A percentile compares a stretch with the other conserved stretches of the same genome.
phyloP scores from a whole-genome alignment of 2,888 invertebrate genomes.

The Luffia ferchaultella region DNA sequence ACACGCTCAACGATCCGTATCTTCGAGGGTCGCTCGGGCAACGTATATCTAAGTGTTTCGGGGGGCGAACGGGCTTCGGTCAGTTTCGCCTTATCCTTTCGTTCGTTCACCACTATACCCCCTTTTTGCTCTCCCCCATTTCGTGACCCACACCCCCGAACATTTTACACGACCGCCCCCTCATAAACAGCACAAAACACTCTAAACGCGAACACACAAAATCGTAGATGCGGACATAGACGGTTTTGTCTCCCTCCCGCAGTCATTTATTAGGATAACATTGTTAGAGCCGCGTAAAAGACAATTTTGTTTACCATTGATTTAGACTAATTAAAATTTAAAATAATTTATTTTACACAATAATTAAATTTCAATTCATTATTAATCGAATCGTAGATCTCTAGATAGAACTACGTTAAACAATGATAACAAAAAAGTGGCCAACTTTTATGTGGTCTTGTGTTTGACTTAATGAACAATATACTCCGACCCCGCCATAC shows the following conservation, averaged over 20 bases:
- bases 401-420: no score
- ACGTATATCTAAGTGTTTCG: conserved; percentile 55
- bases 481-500: no score
- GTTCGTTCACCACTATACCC: conserved; percentile 46
- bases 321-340: not conserved
- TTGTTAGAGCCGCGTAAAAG: conserved; percentile 23
- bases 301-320: conserved; percentile 37
- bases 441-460: no score
- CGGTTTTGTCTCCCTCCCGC: conserved; percentile 15
- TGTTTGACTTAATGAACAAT: no score
- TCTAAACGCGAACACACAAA: conserved; percentile 30
- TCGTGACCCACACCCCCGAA: conserved; percentile 27
- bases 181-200: conserved; percentile 59
- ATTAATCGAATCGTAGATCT: no score
- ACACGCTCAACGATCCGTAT: conserved; percentile 37
- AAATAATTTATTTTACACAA: no score
- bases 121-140: conserved; percentile 23
- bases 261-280: conserved; percentile 59
- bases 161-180: conserved; percentile 21
- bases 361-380: no score
- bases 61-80: conserved; percentile 37
- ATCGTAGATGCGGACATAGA: no score
- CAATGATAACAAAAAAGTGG: no score
- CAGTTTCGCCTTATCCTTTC: conserved; percentile 51
- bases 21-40: conserved; percentile 42